Conservation (phyloP, 2,888 invertebrate genomes). For the Amaurobius ferox region DNA sequence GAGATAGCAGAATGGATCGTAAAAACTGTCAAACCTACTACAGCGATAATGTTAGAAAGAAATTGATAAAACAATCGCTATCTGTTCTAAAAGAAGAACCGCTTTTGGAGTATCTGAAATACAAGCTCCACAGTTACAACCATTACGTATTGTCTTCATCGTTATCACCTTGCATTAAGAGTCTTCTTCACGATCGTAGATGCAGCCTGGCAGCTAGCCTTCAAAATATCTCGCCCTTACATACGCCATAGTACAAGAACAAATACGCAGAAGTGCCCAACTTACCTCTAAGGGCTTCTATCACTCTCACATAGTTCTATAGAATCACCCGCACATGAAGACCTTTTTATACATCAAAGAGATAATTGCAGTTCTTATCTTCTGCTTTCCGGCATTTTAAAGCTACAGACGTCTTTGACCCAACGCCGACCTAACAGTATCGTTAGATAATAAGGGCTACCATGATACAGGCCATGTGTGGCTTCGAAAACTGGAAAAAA, state of each 20-base stretch:
- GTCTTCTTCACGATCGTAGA: background rate
- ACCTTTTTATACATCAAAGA: background rate
- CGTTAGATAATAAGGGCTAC: background rate
- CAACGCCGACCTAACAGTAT: background rate
- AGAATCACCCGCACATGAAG: too few relatives aligned
- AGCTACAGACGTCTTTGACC: background rate
- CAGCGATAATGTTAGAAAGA: background rate
- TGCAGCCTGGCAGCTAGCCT: too few relatives aligned
- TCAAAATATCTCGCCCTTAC: too few relatives aligned
- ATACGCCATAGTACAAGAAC: background rate
- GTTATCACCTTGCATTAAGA: background rate
- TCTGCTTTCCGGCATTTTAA: background rate
- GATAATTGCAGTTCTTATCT: conserved; percentile 24
- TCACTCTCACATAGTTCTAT: background rate
- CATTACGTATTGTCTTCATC: conserved; percentile 1
- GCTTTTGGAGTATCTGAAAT: background rate
- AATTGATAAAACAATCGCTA: background rate
- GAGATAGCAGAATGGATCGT: background rate
- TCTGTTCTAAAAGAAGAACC: background rate
- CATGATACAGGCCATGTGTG: conserved; percentile 11
- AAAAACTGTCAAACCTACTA: background rate
- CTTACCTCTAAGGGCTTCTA: background rate
- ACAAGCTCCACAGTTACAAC: background rate
- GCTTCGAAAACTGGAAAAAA: background rate
- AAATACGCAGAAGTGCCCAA: background rate